Percentiles rank a stretch among this genome's conserved stretches.
phyloP scores from a whole-genome alignment of 2,797 vertebrate genomes.

The Notamacropus eugenii region DNA sequence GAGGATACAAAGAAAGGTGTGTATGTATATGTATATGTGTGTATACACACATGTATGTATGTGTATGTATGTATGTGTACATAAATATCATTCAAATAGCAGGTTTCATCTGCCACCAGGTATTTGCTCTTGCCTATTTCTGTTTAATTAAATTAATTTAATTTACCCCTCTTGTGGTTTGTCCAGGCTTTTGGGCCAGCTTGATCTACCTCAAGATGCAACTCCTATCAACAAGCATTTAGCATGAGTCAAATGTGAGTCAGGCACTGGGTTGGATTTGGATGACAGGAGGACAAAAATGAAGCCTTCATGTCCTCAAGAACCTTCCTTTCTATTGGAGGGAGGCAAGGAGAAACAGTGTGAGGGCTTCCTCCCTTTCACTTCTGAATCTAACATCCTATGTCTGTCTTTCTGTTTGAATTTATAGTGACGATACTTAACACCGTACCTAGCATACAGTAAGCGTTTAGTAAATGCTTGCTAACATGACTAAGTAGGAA shows the following conservation, averaged over 20 bases:
- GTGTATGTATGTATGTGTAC: too few relatives aligned
- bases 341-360: background rate
- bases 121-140: too few relatives aligned
- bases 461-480: background rate
- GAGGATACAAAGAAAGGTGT: background rate
- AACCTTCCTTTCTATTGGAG: background rate
- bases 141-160: too few relatives aligned
- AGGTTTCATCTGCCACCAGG: background rate
- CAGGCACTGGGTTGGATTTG: too few relatives aligned
- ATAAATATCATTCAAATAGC: background rate
- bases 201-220: too few relatives aligned
- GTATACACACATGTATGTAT: too few relatives aligned
- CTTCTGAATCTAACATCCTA: too few relatives aligned
- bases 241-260: background rate
- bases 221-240: background rate
- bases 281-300: background rate
- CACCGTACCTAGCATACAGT: background rate
- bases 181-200: too few relatives aligned
- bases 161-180: too few relatives aligned
- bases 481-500: background rate
- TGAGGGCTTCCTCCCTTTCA: background rate
- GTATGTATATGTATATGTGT: too few relatives aligned
- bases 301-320: background rate
- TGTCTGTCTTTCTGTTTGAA: background rate
- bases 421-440: background rate